Percentiles rank a stretch among this genome's conserved stretches.
phyloP scores from a whole-genome alignment of 2,797 vertebrate genomes.

The Mareca penelope region DNA sequence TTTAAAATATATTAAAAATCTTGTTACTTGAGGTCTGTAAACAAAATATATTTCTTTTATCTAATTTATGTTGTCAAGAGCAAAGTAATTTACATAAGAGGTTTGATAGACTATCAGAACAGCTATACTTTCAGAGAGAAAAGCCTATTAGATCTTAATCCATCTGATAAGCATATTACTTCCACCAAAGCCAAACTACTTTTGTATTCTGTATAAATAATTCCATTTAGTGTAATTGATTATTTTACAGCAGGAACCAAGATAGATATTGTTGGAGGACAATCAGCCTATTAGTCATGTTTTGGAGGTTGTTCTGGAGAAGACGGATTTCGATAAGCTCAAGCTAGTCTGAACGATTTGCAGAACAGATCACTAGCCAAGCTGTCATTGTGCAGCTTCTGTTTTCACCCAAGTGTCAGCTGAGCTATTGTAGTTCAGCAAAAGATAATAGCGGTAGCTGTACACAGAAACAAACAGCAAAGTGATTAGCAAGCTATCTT shows the following conservation, averaged over 20 bases:
- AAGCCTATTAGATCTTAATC: constrained; percentile 66
- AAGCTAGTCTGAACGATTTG: neutral
- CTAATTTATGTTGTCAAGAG: constrained; percentile 54
- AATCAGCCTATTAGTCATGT: constrained; percentile 50
- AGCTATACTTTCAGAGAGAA: constrained; percentile 35
- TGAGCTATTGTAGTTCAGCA: neutral
- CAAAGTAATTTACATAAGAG: constrained; percentile 54
- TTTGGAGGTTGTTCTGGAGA: constrained; percentile 24
- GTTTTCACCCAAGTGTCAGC: neutral
- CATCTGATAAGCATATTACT: constrained; percentile 60
- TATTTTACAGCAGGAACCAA: constrained; percentile 49
- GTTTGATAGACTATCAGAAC: constrained; percentile 41
- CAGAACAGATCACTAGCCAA: neutral
- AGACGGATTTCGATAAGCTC: neutral
- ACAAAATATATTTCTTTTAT: constrained; percentile 52
- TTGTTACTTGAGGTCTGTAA: constrained; percentile 45
- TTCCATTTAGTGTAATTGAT: constrained; percentile 62
- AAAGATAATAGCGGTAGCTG: neutral
- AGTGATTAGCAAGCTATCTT: neutral
- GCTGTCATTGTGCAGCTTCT: neutral
- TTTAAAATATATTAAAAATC: constrained; percentile 52
- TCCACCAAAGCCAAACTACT: constrained; percentile 39
- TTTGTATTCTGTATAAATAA: constrained; percentile 41
- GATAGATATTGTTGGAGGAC: constrained; percentile 42
- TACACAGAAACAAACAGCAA: neutral